Conservation (phyloP, 2,888 invertebrate genomes). For the Axea sp. region DNA sequence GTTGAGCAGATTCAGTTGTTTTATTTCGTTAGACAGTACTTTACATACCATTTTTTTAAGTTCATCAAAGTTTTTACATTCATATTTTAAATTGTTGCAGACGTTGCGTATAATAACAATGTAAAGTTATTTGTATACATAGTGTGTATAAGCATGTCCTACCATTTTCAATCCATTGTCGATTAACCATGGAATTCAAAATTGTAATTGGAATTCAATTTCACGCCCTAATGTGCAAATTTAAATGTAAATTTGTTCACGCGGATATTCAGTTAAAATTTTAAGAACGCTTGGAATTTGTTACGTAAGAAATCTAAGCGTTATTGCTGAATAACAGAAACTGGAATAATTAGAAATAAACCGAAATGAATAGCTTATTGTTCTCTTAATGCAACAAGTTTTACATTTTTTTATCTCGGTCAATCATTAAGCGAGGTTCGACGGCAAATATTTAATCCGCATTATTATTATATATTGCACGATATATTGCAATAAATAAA, state of each 20-base stretch:
- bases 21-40: too few relatives aligned
- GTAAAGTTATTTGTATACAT: slow-evolving; percentile 40
- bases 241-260: slow-evolving; percentile 71
- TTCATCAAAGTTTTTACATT: too few relatives aligned
- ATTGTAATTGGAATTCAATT: slow-evolving; percentile 72
- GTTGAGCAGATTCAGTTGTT: too few relatives aligned
- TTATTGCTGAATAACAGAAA: too few relatives aligned
- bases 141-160: slow-evolving; percentile 32
- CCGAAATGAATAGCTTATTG: neutral
- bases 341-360: too few relatives aligned
- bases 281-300: too few relatives aligned
- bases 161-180: slow-evolving; percentile 55
- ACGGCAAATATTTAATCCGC: slow-evolving; percentile 22
- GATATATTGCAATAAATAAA: slow-evolving; percentile 20
- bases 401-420: slow-evolving; percentile 27
- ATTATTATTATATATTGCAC: slow-evolving; percentile 23
- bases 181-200: slow-evolving; percentile 65
- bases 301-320: too few relatives aligned
- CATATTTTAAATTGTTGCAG: slow-evolving; percentile 36
- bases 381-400: slow-evolving; percentile 33
- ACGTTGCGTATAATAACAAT: slow-evolving; percentile 34
- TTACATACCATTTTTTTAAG: too few relatives aligned
- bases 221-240: slow-evolving; percentile 70
- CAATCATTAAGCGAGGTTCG: slow-evolving; percentile 4
- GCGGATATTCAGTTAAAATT: slow-evolving; percentile 63